Conservation (phyloP, 1,140 invertebrate genomes). For the Drosophila bipectinata region DNA sequence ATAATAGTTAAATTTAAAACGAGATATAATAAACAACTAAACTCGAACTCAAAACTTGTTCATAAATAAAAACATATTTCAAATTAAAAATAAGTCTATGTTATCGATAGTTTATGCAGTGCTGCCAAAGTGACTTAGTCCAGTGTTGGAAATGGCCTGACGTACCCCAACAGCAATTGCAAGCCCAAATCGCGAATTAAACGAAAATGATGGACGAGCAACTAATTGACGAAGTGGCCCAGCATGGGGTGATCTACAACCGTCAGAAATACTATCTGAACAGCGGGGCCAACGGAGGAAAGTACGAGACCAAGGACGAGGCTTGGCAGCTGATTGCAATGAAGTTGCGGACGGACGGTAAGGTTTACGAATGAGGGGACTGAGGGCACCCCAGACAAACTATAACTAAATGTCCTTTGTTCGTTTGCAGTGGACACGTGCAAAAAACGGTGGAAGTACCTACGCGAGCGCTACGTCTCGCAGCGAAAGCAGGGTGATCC, state of each 20-base stretch:
- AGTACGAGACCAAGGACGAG: conserved; percentile 83
- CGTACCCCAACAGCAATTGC: conserved; percentile 17
- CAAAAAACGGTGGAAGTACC: conserved; percentile 83
- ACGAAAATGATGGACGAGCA: conserved; percentile 82
- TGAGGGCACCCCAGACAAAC: conserved; percentile 3
- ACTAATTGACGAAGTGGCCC: conserved; percentile 80
- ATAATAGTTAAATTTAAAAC: too few relatives aligned
- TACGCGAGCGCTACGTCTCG: conserved; percentile 82
- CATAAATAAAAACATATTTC: too few relatives aligned
- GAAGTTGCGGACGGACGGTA: conserved; percentile 78
- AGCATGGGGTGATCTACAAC: conserved; percentile 82
- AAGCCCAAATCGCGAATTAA: conserved; percentile 26
- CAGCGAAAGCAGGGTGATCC: conserved; percentile 81
- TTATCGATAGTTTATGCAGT: background rate
- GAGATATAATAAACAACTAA: too few relatives aligned
- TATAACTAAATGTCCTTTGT: conserved; percentile 11
- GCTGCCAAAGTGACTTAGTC: background rate
- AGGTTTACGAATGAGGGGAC: conserved; percentile 11
- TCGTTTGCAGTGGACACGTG: conserved; percentile 74
- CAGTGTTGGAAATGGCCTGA: conserved; percentile 24
- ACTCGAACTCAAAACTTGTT: too few relatives aligned
- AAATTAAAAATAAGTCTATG: too few relatives aligned
- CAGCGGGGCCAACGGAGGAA: conserved; percentile 66
- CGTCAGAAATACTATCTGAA: conserved; percentile 82
- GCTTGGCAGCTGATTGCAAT: conserved; percentile 78